phyloP scores from a whole-genome alignment of 2,888 invertebrate species.

The Disparrhopalites patrizii region DNA sequence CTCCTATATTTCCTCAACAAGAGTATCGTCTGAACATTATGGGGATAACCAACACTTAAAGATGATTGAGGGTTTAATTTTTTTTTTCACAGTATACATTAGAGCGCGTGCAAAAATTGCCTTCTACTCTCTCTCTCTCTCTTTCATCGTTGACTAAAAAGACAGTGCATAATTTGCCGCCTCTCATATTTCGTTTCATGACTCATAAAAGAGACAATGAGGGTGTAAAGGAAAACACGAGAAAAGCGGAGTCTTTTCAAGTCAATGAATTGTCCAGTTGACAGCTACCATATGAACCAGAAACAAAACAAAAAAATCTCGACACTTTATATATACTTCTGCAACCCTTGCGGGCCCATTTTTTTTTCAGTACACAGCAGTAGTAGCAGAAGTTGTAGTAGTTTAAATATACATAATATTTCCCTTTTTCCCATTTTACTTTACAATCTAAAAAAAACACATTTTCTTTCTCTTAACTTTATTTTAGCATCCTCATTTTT shows the following conservation, averaged over 20 bases:
- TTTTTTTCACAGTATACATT: too few relatives aligned
- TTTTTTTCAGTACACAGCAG: background rate
- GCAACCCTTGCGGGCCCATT: background rate
- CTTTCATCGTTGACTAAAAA: too few relatives aligned
- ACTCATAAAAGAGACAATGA: constrained; percentile 15
- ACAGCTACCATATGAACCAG: background rate
- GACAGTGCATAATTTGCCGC: constrained; percentile 12
- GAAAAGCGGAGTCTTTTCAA: constrained; percentile 16
- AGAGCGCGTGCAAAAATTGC: constrained; percentile 7
- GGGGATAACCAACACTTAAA: too few relatives aligned
- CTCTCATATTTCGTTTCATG: constrained; percentile 9
- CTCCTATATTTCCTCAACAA: too few relatives aligned
- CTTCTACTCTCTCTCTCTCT: constrained; percentile 5
- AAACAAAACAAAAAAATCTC: background rate
- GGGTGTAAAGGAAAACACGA: constrained; percentile 14
- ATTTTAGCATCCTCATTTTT: too few relatives aligned
- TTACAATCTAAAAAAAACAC: too few relatives aligned
- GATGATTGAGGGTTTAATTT: too few relatives aligned
- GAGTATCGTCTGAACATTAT: too few relatives aligned
- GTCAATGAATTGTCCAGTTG: constrained; percentile 11
- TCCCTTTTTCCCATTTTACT: too few relatives aligned
- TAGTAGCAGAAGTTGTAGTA: too few relatives aligned
- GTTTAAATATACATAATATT: too few relatives aligned
- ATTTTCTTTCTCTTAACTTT: too few relatives aligned
- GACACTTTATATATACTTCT: background rate